A percentile compares a stretch with the other conserved stretches of the same genome.
Conservation (phyloP, 2,113 vertebrate species). For the Geococcyx californianus region DNA sequence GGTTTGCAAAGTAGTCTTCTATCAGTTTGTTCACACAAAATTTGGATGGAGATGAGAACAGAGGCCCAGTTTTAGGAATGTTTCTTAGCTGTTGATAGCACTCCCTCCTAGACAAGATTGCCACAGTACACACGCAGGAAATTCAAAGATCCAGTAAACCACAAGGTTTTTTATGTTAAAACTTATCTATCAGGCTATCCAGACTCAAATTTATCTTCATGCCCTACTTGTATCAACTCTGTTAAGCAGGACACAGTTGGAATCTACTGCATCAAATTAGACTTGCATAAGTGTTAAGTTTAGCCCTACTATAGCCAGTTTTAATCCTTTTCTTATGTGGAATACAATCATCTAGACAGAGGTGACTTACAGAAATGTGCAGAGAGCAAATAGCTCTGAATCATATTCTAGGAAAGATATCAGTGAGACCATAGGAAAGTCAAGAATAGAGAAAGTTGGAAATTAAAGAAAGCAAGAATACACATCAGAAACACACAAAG, state of each 20-base stretch:
- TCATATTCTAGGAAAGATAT: background rate
- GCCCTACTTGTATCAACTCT: background rate
- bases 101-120: background rate
- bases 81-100: background rate
- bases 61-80: background rate
- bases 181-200: background rate
- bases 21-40: background rate
- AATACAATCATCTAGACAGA: background rate
- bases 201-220: background rate
- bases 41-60: background rate
- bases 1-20: background rate
- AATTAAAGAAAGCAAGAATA: background rate
- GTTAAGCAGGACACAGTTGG: background rate
- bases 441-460: background rate
- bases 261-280: background rate
- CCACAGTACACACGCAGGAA: background rate
- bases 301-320: background rate
- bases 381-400: background rate
- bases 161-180: background rate
- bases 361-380: background rate
- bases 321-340: background rate
- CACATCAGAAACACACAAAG: background rate
- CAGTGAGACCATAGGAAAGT: background rate
- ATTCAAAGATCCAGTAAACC: background rate
- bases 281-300: background rate